A percentile compares a stretch with the other conserved stretches of the same genome.
Conservation (phyloP, 2,888 invertebrate species). For the Embidobia sp. region DNA sequence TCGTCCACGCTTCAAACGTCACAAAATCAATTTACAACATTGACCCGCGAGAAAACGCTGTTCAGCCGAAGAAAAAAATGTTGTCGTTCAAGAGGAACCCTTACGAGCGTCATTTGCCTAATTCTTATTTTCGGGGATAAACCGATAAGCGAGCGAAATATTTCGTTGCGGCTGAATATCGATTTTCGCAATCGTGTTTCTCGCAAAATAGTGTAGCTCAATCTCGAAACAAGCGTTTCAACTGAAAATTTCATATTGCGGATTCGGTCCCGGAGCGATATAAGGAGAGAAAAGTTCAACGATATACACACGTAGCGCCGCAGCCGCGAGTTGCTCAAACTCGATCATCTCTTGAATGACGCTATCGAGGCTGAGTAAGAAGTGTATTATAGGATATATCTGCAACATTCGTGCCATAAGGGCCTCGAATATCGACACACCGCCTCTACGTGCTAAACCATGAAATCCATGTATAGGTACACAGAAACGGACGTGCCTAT, state of each 20-base stretch:
- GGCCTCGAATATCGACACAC: conserved; percentile 43
- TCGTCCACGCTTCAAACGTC: too few species aligned
- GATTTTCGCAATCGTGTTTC: conserved; percentile 50
- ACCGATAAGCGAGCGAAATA: conserved; percentile 46
- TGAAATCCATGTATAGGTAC: conserved; percentile 38
- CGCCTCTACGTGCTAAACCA: conserved; percentile 47
- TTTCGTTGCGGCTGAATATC: conserved; percentile 38
- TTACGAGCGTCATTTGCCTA: conserved; percentile 30
- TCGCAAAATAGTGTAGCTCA: conserved; percentile 50
- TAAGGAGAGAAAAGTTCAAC: conserved; percentile 49
- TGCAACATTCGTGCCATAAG: conserved; percentile 49
- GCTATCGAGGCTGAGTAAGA: conserved; percentile 54
- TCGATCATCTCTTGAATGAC: conserved; percentile 62
- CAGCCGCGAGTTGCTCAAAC: conserved; percentile 49
- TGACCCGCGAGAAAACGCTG: too few species aligned
- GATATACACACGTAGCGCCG: conserved; percentile 30
- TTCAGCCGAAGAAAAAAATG: too few species aligned
- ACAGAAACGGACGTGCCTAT: conserved; percentile 51
- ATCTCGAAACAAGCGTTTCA: conserved; percentile 56
- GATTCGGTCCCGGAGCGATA: conserved; percentile 52
- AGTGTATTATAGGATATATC: conserved; percentile 55
- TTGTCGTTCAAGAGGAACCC: too few species aligned
- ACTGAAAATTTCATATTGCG: conserved; percentile 60
- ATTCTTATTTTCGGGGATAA: conserved; percentile 27
- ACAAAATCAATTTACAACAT: too few species aligned